Base-by-base conservation (phyloP, 1,140 invertebrate species). In the Halictus rubicundus region DNA sequence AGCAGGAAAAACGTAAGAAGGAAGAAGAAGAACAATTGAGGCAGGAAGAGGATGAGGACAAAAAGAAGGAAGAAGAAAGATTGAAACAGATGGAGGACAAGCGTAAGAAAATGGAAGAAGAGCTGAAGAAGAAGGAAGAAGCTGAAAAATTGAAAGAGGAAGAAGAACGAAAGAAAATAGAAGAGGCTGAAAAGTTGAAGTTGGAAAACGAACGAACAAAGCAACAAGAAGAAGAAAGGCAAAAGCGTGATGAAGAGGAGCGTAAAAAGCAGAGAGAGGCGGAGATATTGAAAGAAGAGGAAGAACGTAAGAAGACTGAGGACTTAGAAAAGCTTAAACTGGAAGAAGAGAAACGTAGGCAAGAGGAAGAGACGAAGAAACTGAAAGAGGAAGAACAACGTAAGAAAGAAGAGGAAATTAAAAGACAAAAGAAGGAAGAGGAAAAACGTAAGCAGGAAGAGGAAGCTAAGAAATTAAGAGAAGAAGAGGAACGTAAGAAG, bases 41-140 rank as follows among this genome's bases (percentile, higher is more conserved):
- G 23, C 80, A 84, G 46, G 78, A 87, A 69, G 84, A 89, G 63
- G 71, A 21, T 49, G 54, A 80, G 7, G 7, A 8, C 12, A 49
- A 32, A 16, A 59, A 49, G 10, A 42, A 68, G 16, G 49, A 69
- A 3, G 74, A 54, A 61, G 49, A 70, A 32, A 37, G 49, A 42
- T 68, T 79, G 46, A 83, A 25, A 16, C 14, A 39, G 19, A 39
- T 39, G 19, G 32, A 39, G 3, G 49, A 52, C 14, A 19, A 52
- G 16, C 49, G 49, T 19, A 69, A 12, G 66, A 0, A 70, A 23
- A 68, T 65, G 68, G 27, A 59, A 0, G 14, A 73, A 6, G n/a
- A 3, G 32, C 37, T 2, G 25, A 77, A n/a, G 78, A 65, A 61
- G n/a, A 66, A 70, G 68, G 27, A 63, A 0, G 12, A 73, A 3